Evolutionary conservation across 2,113 vertebrate species (phyloP), one percentile per base, ranked within the genome.

Genomic region (Coptodon bakossiorum): DNA sequence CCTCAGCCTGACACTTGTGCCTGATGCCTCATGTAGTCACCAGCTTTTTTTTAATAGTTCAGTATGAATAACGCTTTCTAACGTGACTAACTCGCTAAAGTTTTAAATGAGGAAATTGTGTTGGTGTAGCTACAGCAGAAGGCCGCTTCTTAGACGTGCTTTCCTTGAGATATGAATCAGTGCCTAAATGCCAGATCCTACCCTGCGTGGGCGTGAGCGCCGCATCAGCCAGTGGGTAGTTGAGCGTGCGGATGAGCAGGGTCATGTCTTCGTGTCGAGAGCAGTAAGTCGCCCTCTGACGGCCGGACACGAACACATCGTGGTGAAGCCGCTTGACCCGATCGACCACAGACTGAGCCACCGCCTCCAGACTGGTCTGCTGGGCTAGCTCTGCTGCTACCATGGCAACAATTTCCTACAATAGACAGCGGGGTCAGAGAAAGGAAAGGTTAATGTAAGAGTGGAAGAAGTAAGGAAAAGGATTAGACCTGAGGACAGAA

Each of bases 241-340:
- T 98, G 36, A 99, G 97, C 83, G 98, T 98, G 93, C 98, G 97
- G 86, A 99, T 97, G 85, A 99, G 97, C 92, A 99, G 95, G 0
- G 98, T 99, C 98, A 99, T 99, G 96, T 99, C 99, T 92, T 99
- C 99, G 0, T 99, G 98, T n/a, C 96, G 94, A 1, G 97, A 96
- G 88, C 98, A 98, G 95, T 96, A 97, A 52, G 97, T 93, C 9
- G 98, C 97, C n/a, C 97, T 96, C 88, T 99, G 88, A 95, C 97
- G 94, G 3, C 98, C 98, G 1, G 98, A 98, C 90, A 97, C 97
- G 17, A 97, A 98, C 22, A 97, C 98, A 90, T 99, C 98, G 0
- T 98, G 96, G 90, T 99, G 99, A 85, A 99, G 97, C 45, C 98
- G 97, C 56, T 97, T 98, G 11, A 99, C 97, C 1, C 99, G 96